Evolutionary conservation across 2,113 vertebrate genomes (phyloP), one percentile per base, ranked within the genome.

Genomic region (Elephantulus edwardii): DNA sequence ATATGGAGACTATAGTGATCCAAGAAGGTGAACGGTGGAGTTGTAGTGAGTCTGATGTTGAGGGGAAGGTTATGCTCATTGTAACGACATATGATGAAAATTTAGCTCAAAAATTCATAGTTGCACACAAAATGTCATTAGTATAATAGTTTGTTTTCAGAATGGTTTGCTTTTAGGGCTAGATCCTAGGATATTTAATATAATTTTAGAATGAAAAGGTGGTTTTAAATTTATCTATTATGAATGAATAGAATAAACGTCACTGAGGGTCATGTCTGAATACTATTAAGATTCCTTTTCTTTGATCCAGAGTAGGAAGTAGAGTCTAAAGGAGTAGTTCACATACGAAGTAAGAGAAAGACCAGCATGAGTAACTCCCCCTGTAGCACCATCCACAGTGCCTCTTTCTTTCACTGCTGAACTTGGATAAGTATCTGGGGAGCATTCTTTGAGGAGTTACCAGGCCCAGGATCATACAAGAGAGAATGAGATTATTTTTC

Each of bases 381-480:
- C 6, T 2, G 1, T 5, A 30, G 16, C 3, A 13, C 9, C 22
- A 20, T 62, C 20, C 12, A 30, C 0, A 5, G 26, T 2, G 2
- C 24, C 26, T 20, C 8, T 26, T 22, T 77, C 42, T 4, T 33
- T 38, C 8, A 9, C 42, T 8, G 22, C 12, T 28, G 17, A 68
- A 26, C 13, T n/a, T 11, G 30, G 56, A n/a, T 20, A 12, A 9
- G 16, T 14, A n/a, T 17, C 66, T 26, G 38, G 24, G 13, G 52
- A 64, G 33, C 2, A 0, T 33, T 90, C 56, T 38, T 0, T 24
- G 8, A 86, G 19, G 20, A 30, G 20, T 2, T 52, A 6, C 42
- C 35, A 46, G 42, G 42, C 33, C 11, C 26, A 88, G 70, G 40
- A 13, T 8, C 8, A n/a, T 1, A 0, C 2, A 20, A 50, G 28